Evolutionary conservation across 2,888 invertebrate species (phyloP), one percentile per base, ranked within the genome.

Genomic region (Spisula subtruncata): DNA sequence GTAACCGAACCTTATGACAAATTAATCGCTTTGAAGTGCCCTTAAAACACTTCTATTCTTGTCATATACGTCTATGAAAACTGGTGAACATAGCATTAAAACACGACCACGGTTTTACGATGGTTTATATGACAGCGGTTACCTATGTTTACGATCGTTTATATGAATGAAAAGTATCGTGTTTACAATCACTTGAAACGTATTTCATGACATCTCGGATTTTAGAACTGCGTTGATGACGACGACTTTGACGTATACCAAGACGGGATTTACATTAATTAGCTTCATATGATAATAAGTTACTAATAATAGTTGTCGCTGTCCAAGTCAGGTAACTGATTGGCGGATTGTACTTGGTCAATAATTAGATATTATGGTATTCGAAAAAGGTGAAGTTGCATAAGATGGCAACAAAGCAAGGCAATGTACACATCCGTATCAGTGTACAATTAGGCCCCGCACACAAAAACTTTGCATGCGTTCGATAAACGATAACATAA

Each of bases 21-120:
- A 29, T 85, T 48, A 51, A 48, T 85, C 85, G 71, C 85, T 85
- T 85, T 85, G 85, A 85, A 79, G 85, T 85, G 48, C 54, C 25
- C 48, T 46, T 46, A 32, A 20, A 25, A 79, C 85, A 79, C 54
- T 79, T 79, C 35, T 32, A 25, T 29, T 79, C 32, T 75, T 85
- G 85, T 85, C 85, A 54, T 85, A 85, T 85, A 35, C 51, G 41
- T 51, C 48, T 29, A 25, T 75, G 51, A 51, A 85, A 79, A 75
- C 48, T 29, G 32, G 29, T 20, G n/a, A 29, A 29, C 60, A 79
- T 75, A 75, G 51, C 20, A 75, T 75, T 75, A 75, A 75, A 75
- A 75, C 75, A 75, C 75, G 75, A 18, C 5, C 14, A 75, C 32
- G n/a, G 75, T 16, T 75, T 35, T 75, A 75, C 75, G 75, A 75